Evolutionary conservation across 2,888 invertebrate species (phyloP).

Genomic region (Mantis religiosa): DNA sequence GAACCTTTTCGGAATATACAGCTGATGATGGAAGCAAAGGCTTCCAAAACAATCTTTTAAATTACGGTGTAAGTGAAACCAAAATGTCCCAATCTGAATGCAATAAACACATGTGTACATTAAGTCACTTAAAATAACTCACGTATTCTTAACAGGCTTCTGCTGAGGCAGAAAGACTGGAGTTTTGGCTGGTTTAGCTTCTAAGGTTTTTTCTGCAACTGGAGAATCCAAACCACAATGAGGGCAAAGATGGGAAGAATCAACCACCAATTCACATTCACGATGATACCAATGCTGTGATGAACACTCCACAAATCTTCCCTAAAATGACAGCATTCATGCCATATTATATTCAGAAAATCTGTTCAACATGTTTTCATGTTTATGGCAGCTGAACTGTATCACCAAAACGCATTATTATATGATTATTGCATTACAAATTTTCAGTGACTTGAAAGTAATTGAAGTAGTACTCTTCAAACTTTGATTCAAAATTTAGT

Average conservation of each 20-base stretch:
- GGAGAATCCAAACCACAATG: slow-evolving; percentile 65
- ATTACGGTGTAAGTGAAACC: no score
- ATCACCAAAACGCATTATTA: no score
- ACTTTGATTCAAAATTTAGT: no score
- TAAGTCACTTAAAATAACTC: slow-evolving; percentile 30
- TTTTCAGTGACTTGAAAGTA: no score
- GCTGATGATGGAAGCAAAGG: no score
- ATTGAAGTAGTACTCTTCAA: no score
- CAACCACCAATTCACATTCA: slow-evolving; percentile 63
- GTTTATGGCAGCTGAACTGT: no score
- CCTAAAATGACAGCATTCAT: slow-evolving; percentile 49
- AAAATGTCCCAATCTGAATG: no score
- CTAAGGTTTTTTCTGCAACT: slow-evolving; percentile 55
- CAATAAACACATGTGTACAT: not conserved
- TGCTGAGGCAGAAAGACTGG: slow-evolving; percentile 61
- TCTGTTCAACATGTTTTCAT: no score
- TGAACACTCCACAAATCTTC: slow-evolving; percentile 76
- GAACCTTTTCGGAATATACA: no score
- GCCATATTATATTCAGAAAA: not conserved
- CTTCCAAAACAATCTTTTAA: no score
- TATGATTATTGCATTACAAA: no score
- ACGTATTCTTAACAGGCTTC: slow-evolving; percentile 42
- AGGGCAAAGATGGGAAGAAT: slow-evolving; percentile 57
- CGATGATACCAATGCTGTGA: slow-evolving; percentile 78
- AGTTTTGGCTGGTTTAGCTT: slow-evolving; percentile 58